phyloP scores from a whole-genome alignment of 1,140 invertebrate genomes.

The Coenobita brevimanus region DNA sequence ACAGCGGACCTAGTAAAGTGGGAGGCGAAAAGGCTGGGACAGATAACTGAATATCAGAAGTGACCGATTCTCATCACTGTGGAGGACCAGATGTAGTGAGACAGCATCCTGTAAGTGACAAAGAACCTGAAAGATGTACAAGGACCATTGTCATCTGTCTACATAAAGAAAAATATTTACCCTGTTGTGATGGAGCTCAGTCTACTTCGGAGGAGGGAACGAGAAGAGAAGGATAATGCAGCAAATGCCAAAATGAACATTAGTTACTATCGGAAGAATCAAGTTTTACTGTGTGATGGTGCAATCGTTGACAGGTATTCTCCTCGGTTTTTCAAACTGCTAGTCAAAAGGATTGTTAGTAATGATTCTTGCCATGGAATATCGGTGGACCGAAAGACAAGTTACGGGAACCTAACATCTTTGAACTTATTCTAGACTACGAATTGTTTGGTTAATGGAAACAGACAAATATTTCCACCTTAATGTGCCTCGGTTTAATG shows the following conservation, averaged over 20 bases:
- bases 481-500: background rate
- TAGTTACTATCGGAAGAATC: background rate
- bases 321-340: background rate
- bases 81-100: background rate
- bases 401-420: background rate
- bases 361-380: background rate
- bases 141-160: background rate
- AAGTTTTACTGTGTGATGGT: background rate
- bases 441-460: constrained; percentile 1
- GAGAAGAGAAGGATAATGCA: background rate
- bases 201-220: background rate
- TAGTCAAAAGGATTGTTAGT: background rate
- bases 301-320: background rate
- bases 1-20: background rate
- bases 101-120: background rate
- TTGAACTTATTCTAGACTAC: background rate
- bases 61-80: background rate
- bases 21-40: background rate
- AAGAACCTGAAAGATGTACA: background rate
- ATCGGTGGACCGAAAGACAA: background rate
- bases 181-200: background rate
- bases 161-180: background rate
- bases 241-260: background rate
- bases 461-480: background rate
- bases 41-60: background rate